Conservation (phyloP, 1,140 invertebrate genomes). For the Papilio helenus region DNA sequence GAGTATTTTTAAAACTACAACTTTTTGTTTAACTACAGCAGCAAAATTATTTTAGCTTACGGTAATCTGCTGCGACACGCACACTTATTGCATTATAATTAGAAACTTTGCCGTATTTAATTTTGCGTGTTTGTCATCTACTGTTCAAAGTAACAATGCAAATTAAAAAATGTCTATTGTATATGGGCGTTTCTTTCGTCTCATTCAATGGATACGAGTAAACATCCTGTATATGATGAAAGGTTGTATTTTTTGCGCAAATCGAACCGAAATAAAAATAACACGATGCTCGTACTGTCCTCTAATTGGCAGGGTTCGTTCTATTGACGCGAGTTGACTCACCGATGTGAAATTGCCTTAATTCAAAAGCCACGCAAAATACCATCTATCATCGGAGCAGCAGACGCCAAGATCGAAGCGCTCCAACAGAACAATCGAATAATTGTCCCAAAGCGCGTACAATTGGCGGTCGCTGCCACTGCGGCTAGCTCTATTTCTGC, state of each 20-base stretch:
- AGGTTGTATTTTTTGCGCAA: neutral
- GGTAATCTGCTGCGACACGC: no score
- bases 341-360: neutral
- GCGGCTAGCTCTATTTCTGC: constrained; percentile 60
- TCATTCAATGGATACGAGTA: neutral
- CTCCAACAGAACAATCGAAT: constrained; percentile 58
- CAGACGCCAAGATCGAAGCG: constrained; percentile 49
- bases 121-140: no score
- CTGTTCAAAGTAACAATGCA: no score
- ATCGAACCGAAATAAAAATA: neutral
- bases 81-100: no score
- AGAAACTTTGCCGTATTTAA: no score
- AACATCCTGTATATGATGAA: neutral
- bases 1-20: no score
- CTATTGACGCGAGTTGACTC: constrained; percentile 25
- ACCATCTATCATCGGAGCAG: constrained; percentile 46
- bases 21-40: no score
- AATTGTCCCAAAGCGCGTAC: constrained; percentile 58
- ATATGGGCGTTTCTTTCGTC: no score
- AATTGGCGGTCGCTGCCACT: constrained; percentile 53
- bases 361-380: constrained; percentile 35
- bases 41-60: no score
- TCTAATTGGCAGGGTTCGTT: constrained; percentile 5
- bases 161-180: no score
- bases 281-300: neutral